Evolutionary conservation across 2,888 invertebrate species (phyloP), one percentile per base, ranked within the genome.

Genomic region (Cenopis cana): DNA sequence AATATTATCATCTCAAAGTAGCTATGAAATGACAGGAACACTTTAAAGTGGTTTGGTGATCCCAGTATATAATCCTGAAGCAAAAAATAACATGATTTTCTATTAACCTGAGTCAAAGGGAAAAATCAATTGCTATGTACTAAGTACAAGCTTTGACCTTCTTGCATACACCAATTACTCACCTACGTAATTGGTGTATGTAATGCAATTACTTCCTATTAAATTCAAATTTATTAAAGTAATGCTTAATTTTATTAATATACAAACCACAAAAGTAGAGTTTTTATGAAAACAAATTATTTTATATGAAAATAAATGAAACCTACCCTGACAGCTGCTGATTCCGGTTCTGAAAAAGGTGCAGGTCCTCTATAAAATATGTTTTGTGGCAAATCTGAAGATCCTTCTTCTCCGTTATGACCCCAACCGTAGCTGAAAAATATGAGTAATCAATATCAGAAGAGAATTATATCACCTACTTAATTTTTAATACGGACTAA

Each of bases 261-360:
- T 24, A 33, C 3, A 33, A 2, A 33, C 33, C 2, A 5, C 33
- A 33, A 5, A 8, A 6, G 3, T 33, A 33, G 2, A 5, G 29
- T 29, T 4, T 33, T 33, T 12, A 38, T 46, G 8, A 46, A n/a
- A n/a, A 46, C 6, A 46, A 0, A 41, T 2, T 41, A n/a, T 6
- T n/a, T 24, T 1, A 41, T 2, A n/a, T 29, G 5, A n/a, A 68
- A 60, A 46, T 1, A 41, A 5, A n/a, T 29, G 5, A n/a, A 68
- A 60, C 78, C 79, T 79, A 93, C 94, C 77, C 90, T 84, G 4
- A 93, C 95, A 41, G 97, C 96, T 72, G 93, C 91, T 0, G 97
- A 95, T 92, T 98, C 98, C 0, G 97, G 97, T 88, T 98, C 98
- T 0, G 98, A 98, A 84, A 98, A 98, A 0, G 97, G 95, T 14